phyloP scores from a whole-genome alignment of 1,140 invertebrate species.

The Zaprionus taronus region DNA sequence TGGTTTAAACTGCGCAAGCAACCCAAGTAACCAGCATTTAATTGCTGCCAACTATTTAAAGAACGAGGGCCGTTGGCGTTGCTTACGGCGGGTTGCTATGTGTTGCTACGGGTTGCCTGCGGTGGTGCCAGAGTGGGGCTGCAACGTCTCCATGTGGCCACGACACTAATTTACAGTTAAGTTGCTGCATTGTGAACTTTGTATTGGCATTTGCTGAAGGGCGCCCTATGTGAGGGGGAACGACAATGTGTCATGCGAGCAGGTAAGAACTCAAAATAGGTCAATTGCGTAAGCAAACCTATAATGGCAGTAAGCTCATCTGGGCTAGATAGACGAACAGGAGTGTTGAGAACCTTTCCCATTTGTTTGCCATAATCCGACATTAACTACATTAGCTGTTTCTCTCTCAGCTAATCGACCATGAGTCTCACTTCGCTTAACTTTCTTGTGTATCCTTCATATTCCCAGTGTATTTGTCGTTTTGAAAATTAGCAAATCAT shows the following conservation, averaged over 20 bases:
- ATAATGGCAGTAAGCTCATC: background rate
- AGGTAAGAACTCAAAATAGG: background rate
- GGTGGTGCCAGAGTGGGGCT: slow-evolving; percentile 27
- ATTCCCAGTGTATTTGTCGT: background rate
- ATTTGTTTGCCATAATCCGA: background rate
- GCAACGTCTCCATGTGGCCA: slow-evolving; percentile 52
- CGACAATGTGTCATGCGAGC: background rate
- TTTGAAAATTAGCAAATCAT: slow-evolving; percentile 3
- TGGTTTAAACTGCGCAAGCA: slow-evolving; percentile 39
- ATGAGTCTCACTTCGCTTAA: background rate
- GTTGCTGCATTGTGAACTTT: slow-evolving; percentile 54
- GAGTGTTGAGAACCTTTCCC: background rate
- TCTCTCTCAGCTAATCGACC: background rate
- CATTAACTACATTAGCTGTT: slow-evolving; percentile 3
- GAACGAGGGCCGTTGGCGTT: slow-evolving; percentile 51
- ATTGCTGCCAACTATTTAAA: slow-evolving; percentile 64
- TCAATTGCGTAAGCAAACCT: background rate
- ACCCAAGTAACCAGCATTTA: slow-evolving; percentile 77
- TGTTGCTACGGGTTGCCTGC: slow-evolving; percentile 44
- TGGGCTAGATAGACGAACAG: background rate
- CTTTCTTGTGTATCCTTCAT: background rate
- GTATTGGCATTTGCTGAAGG: slow-evolving; percentile 52
- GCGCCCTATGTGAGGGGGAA: background rate
- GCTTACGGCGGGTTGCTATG: slow-evolving; percentile 38
- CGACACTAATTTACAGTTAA: slow-evolving; percentile 73